Conservation (phyloP, 2,113 vertebrate genomes). For the Pelvicachromis taeniatus region DNA sequence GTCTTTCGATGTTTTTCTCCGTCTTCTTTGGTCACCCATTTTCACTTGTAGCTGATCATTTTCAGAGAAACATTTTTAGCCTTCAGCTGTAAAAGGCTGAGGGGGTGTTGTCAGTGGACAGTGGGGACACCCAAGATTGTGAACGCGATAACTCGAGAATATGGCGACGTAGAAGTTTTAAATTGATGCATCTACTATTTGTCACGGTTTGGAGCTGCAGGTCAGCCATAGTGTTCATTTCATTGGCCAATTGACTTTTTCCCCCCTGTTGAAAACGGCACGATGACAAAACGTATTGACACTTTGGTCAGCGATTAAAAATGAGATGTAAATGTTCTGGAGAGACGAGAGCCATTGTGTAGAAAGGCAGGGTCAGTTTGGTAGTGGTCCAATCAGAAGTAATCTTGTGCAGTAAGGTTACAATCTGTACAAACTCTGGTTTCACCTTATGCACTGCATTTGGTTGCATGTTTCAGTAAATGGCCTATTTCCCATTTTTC, state of each 20-base stretch:
- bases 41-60: background rate
- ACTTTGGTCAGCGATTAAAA: rapidly evolving
- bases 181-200: background rate
- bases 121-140: background rate
- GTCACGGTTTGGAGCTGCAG: background rate
- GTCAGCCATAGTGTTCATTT: rapidly evolving
- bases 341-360: background rate
- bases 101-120: background rate
- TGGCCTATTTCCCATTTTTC: background rate
- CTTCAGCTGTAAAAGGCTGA: background rate
- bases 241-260: background rate
- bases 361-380: too few species aligned
- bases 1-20: background rate
- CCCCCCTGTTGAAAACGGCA: background rate
- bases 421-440: background rate
- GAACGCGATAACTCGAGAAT: background rate
- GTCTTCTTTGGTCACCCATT: background rate
- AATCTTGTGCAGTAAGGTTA: background rate
- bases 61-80: background rate
- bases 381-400: background rate
- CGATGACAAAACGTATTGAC: background rate
- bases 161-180: background rate
- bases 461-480: background rate
- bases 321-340: background rate
- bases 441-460: background rate